Percentiles rank a stretch among this genome's conserved stretches.
Evolutionary conservation across 2,113 vertebrate genomes (phyloP).

Genomic region (human): DNA sequence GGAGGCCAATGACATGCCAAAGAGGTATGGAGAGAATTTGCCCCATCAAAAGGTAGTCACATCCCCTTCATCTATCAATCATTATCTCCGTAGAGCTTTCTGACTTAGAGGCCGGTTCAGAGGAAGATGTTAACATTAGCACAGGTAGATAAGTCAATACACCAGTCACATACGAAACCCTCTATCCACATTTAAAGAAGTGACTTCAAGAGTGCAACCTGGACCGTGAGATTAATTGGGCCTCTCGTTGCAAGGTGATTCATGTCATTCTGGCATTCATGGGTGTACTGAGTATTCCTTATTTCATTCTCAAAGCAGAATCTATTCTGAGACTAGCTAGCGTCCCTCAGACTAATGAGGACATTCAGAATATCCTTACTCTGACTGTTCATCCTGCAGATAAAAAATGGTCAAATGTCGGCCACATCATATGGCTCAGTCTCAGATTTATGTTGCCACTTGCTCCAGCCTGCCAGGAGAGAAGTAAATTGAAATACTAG

Average conservation of each 20-base stretch:
- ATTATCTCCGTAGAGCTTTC: neutral
- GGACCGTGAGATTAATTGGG: neutral
- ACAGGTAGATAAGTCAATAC: neutral
- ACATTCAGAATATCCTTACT: neutral
- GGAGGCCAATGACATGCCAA: conserved; percentile 93
- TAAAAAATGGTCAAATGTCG: neutral
- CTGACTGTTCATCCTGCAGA: neutral
- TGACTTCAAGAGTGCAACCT: neutral
- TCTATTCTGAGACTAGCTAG: neutral
- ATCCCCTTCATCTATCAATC: neutral
- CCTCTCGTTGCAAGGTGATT: neutral
- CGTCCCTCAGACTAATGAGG: neutral
- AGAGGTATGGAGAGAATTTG: conserved; percentile 84
- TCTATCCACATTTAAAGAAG: neutral
- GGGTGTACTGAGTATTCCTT: neutral
- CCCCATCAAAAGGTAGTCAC: neutral
- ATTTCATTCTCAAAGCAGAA: neutral
- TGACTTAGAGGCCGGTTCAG: neutral
- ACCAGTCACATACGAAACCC: neutral
- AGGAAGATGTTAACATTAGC: neutral
- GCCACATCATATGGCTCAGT: neutral
- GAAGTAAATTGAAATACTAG: neutral
- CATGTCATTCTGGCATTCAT: neutral
- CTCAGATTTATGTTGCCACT: neutral
- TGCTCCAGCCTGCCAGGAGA: neutral